Evolutionary conservation across 2,888 invertebrate species (phyloP).

Genomic region (Drosophila anomelani): DNA sequence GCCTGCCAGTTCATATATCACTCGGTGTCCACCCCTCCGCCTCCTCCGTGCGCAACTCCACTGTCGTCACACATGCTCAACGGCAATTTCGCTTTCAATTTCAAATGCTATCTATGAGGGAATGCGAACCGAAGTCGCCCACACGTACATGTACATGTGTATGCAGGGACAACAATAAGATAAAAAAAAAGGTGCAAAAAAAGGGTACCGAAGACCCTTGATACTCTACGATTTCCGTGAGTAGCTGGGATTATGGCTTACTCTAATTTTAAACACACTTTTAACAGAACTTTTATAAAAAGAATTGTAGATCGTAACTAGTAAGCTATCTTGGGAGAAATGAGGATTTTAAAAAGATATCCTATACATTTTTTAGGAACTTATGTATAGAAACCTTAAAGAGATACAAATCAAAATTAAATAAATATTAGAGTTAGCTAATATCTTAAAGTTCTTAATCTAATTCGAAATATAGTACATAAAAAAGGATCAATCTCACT

Average conservation of each 20-base stretch:
- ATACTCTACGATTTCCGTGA: slow-evolving; percentile 8
- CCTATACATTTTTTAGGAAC: no score
- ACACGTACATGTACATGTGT: slow-evolving; percentile 25
- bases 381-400: no score
- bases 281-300: background rate
- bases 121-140: slow-evolving; percentile 51
- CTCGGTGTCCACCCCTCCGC: slow-evolving; percentile 35
- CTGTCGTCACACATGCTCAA: slow-evolving; percentile 79
- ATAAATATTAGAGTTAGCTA: no score
- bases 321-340: background rate
- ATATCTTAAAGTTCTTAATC: no score
- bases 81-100: slow-evolving; percentile 81
- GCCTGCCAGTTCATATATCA: slow-evolving; percentile 80
- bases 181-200: slow-evolving; percentile 33
- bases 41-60: slow-evolving; percentile 11
- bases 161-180: slow-evolving; percentile 26
- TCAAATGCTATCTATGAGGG: slow-evolving; percentile 78
- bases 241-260: background rate
- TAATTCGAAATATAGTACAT: no score
- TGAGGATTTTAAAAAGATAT: no score
- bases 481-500: no score
- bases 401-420: no score
- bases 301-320: background rate
- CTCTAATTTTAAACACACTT: background rate
- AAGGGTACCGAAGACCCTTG: slow-evolving; percentile 28